Evolutionary conservation across 2,888 invertebrate species (phyloP), one percentile per base, ranked within the genome.

Genomic region (Phlogophora meticulosa): DNA sequence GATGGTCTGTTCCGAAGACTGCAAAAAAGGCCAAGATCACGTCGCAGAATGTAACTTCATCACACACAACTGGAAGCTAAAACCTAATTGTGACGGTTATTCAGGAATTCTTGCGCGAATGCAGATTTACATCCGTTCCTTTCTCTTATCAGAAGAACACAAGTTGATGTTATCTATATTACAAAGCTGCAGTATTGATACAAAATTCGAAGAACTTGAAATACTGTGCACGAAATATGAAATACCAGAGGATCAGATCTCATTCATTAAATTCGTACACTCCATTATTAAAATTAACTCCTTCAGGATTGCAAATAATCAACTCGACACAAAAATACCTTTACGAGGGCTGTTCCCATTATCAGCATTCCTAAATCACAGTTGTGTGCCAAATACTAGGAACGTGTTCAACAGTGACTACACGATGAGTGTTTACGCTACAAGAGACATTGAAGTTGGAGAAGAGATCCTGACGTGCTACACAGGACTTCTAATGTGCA

Each of bases 391-490:
- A 4, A 97, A 97, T 85, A 96, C 97, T 0, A 95, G 96, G 70
- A 97, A 97, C 84, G 92, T 96, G 17, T 97, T 97, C 78, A 95
- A 94, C 81, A 84, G 88, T 0, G 88, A 96, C 65, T 93, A 96
- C 65, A 88, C 91, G 15, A 96, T 97, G 96, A 90, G 95, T 24
- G 94, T 97, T 10, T 96, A 95, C 78, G 97, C 97, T 7, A 90
- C 96, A 0, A 91, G 91, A 63, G 92, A 95, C 61, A 97, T 97
- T 58, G 88, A 91, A 38, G 88, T 90, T 55, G 97, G 96, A 22
- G 93, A 96, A 48, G 97, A 97, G 88, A 95, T 97, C 24, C 95
- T 96, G 13, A 96, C 96, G 81, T 96, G 96, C 49, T 97, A 97
- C 82, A 96, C 97, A 0, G 96, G 96, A 72, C 84, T 97, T n/a